Evolutionary conservation across 2,888 invertebrate species (phyloP).

Genomic region (Dasypolia templi): DNA sequence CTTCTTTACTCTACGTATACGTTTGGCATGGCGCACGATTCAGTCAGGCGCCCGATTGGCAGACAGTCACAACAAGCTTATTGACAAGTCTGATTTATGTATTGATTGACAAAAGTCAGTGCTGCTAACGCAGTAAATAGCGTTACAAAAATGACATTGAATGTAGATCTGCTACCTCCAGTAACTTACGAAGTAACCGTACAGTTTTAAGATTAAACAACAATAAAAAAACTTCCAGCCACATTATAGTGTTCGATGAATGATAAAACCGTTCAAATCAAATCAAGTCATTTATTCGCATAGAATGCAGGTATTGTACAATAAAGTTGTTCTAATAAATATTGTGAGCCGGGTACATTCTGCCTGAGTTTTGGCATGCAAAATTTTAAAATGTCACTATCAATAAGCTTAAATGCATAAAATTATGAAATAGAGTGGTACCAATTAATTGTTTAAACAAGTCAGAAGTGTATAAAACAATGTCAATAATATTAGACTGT

Average conservation of each 20-base stretch:
- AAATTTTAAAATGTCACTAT: no score
- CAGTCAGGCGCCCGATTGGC: constrained; percentile 6
- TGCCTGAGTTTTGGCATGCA: no score
- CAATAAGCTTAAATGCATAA: no score
- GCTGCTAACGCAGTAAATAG: neutral
- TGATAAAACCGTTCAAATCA: neutral
- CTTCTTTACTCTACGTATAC: neutral
- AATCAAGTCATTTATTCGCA: no score
- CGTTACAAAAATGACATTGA: no score
- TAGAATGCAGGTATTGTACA: no score
- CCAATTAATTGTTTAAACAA: no score
- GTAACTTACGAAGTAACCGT: neutral
- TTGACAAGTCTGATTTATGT: constrained; percentile 19
- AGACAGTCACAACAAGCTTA: neutral
- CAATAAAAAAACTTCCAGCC: neutral
- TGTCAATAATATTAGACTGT: no score
- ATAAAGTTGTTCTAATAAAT: no score
- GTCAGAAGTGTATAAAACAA: no score
- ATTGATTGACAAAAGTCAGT: neutral
- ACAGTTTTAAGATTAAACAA: neutral
- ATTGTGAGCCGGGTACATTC: no score
- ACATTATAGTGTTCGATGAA: neutral
- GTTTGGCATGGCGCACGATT: neutral
- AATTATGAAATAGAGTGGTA: no score
- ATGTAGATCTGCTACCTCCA: neutral